Base-by-base conservation (phyloP, 1,140 invertebrate species). In the Aphidius ervi region DNA sequence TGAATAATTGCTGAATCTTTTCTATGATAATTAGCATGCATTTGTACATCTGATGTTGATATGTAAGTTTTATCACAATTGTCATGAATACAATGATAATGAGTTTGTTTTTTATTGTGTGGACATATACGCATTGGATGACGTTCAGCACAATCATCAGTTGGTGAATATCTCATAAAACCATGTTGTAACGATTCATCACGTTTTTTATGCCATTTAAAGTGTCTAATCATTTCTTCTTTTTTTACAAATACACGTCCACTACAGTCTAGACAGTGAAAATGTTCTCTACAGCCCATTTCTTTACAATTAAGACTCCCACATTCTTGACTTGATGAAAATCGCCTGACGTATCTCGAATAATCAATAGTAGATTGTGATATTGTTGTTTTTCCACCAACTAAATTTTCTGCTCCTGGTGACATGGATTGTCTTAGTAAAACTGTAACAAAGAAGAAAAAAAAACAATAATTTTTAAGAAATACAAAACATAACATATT, bases 201-300 rank as follows among this genome's bases (percentile, higher is more conserved):
- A 8, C 96, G 85, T 80, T 99, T 99, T 82, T 97, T 97, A 80
- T 99, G 97, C 97, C 97, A 99, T 81, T 99, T 97, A 75, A 95
- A 96, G 77, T 99, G 97, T 48, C 97, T 86, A 55, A 98, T 97
- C 92, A 98, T 98, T 74, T 99, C 97, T 77, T 98, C 96, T 75
- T 98, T 98, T 76, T 98, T 97, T 65, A 95, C 90, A 74, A 98
- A 96, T 0, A 98, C 94, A 63, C 91, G 85, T 60, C 84, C 85
- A 63, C 86, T 85, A 79, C 95, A 98, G 77, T 97, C 94, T 68
- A 95, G 83, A 79, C 95, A 98, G 76, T 98, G 95, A 81, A 97
- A 98, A 75, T 98, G 96, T 76, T 98, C 96, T 66, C 94, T 83
- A 74, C 66, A 80, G 67, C 74, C 72, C 42, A 78, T 65, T 65